phyloP scores from a whole-genome alignment of 2,113 vertebrate genomes.

The Eptesicus fuscus region DNA sequence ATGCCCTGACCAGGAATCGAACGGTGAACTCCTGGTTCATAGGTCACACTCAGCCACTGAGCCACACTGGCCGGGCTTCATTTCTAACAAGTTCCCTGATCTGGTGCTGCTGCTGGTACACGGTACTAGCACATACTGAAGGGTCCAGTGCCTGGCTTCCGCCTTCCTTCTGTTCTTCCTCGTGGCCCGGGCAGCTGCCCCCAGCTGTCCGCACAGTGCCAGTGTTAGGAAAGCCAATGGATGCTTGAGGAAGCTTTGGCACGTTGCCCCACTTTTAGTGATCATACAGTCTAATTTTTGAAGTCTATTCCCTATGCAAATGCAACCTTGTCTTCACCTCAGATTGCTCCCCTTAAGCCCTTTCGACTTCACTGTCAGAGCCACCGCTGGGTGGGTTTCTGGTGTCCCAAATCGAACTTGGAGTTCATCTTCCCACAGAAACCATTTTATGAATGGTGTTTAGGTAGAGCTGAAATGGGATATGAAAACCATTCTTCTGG shows the following conservation, averaged over 20 bases:
- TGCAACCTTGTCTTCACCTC: neutral
- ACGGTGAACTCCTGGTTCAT: no score
- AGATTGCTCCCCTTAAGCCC: neutral
- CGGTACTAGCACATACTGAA: neutral
- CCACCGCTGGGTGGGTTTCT: neutral
- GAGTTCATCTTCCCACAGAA: constrained; percentile 34
- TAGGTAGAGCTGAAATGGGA: neutral
- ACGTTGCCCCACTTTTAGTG: neutral
- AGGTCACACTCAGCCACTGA: no score
- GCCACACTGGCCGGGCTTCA: no score
- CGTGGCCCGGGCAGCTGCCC: neutral
- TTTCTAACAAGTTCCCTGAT: neutral
- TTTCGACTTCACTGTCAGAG: neutral
- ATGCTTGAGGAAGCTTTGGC: neutral
- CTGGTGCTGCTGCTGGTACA: neutral
- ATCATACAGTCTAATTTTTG: neutral
- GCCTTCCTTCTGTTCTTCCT: neutral
- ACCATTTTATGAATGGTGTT: constrained; percentile 32
- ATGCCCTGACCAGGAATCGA: no score
- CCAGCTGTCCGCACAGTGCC: neutral
- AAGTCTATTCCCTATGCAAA: neutral
- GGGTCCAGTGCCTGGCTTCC: neutral
- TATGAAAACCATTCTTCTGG: neutral
- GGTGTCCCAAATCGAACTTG: neutral
- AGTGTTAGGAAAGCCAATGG: neutral